A percentile compares a stretch with the other conserved stretches of the same genome.
Evolutionary conservation across 1,140 invertebrate species (phyloP).

Genomic region (Globodera ellingtonae): DNA sequence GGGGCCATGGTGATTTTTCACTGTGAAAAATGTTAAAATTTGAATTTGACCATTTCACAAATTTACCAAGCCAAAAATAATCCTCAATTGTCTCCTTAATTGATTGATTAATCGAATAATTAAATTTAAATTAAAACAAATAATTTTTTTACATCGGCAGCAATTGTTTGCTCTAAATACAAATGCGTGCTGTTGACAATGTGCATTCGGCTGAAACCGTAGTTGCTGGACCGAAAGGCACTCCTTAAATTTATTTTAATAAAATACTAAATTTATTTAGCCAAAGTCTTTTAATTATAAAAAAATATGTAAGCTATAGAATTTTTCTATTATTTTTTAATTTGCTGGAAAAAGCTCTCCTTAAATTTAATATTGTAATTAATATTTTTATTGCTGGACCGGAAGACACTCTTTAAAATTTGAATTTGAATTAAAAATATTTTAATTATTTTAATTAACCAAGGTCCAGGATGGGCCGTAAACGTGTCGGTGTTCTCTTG

Average conservation of each 20-base stretch:
- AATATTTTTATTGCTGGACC: no score
- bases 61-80: conserved; percentile 32
- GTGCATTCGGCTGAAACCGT: conserved; percentile 74
- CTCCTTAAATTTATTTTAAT: not conserved
- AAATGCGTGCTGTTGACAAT: conserved; percentile 51
- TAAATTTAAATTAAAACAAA: not conserved
- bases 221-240: conserved; percentile 80
- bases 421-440: no score
- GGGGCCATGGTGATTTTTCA: conserved; percentile 32
- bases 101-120: not conserved
- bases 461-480: conserved; percentile 68
- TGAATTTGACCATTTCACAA: not conserved
- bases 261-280: no score
- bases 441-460: conserved; percentile 57
- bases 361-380: no score
- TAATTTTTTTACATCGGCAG: conserved; percentile 41
- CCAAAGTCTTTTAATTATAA: no score
- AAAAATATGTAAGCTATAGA: no score
- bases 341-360: no score
- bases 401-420: no score
- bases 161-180: conserved; percentile 50
- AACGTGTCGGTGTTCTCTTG: conserved; percentile 66
- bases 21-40: conserved; percentile 8
- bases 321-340: no score
- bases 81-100: conserved; percentile 41